Evolutionary conservation across 2,113 vertebrate species (phyloP).

Genomic region (Rafetus swinhoei): DNA sequence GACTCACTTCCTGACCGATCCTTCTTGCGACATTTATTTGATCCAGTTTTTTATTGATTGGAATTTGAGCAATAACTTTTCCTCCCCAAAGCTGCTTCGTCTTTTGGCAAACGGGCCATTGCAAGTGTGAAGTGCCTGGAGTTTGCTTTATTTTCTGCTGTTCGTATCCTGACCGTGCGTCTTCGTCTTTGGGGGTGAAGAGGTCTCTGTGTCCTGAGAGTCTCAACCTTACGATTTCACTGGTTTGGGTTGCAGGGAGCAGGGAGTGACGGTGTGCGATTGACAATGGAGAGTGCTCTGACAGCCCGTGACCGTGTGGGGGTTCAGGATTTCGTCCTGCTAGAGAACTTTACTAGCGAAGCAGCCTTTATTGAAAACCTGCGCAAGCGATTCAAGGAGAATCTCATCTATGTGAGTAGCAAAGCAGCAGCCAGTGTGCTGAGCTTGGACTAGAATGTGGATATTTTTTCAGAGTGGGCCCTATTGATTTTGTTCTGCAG

Average conservation of each 20-base stretch:
- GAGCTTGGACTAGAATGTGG: accelerated
- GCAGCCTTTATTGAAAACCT: constrained; percentile 97
- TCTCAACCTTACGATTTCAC: neutral
- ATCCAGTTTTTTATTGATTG: neutral
- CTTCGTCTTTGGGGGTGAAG: neutral
- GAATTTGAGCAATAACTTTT: neutral
- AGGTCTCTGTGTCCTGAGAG: neutral
- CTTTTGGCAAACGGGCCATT: neutral
- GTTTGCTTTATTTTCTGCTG: neutral
- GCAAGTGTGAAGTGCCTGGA: neutral
- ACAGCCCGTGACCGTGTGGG: constrained; percentile 97
- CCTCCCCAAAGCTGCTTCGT: neutral
- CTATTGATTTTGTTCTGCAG: accelerated
- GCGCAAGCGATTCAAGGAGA: constrained; percentile 95
- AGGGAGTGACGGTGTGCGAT: constrained; percentile 89
- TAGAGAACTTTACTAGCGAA: constrained; percentile 97
- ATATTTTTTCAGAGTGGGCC: accelerated
- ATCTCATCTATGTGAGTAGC: constrained; percentile 94
- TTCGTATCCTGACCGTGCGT: neutral
- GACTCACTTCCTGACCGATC: neutral
- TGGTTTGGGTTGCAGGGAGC: constrained; percentile 79
- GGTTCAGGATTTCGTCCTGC: constrained; percentile 97
- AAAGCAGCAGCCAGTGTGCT: accelerated
- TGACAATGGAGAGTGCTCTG: constrained; percentile 97
- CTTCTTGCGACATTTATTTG: neutral